Base-by-base conservation (phyloP, 1,140 invertebrate species). In the Calliopsis andreniformis region DNA sequence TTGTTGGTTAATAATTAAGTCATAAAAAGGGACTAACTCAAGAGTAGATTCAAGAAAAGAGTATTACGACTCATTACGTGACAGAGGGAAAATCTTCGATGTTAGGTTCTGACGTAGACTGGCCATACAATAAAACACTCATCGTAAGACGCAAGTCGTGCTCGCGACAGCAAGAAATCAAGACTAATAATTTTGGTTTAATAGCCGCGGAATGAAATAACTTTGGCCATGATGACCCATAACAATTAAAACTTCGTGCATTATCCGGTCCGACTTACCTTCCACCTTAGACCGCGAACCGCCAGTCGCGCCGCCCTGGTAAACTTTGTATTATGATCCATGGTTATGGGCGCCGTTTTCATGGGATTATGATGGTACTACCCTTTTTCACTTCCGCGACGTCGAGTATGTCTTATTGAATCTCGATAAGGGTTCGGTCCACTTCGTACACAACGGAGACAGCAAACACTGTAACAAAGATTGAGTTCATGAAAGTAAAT, bases 221-320 rank as follows among this genome's bases (percentile, higher is more conserved):
- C 79, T 58, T 76, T 35, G 30, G 47, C 76, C 76, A 71, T 30
- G 58, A 79, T 68, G 61, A 82, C 69, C 78, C 78, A 86, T 87
- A 82, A 86, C 82, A 87, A 87, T 87, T 87, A 84, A 86, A 87
- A 87, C 82, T 87, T 84, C 56, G 69, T 25, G 47, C 78, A 67
- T 78, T 78, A 77, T 75, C 56, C 64, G 32, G 10, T 53, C 59
- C 69, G 63, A 47, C 64, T 80, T 47, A 32, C 39, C 68, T 45
- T 47, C 51, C 25, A 30, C 70, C 58, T 59, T 78, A 45, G 56
- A 30, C 63, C 59, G 23, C 61, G 43, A 53, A 62, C 18, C 63
- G 16, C 51, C 39, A n/a, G n/a, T n/a, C n/a, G n/a, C 35, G 10
- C 49, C 71, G 73, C 73, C 68, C 49, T 43, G 35, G 63, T 82